These are phyloP conservation scores for Solenopsis fugax DNA, from an alignment of 1,140 invertebrate genomes.

Conservation along the genomic window DNA sequence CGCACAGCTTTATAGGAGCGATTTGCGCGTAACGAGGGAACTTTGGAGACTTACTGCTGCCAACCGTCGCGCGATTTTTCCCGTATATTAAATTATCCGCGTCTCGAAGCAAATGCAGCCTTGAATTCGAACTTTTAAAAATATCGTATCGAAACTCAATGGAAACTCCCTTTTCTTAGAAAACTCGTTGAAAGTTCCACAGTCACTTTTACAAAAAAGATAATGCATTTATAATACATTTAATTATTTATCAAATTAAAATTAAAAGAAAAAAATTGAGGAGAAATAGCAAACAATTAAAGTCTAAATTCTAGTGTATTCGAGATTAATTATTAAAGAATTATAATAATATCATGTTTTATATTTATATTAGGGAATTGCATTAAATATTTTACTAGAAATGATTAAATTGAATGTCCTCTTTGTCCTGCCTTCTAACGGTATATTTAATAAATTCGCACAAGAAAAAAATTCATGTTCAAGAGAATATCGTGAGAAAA, in stretches of 20 bases:
- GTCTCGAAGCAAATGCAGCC: neutral
- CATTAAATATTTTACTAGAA: neutral
- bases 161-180: neutral
- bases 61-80: slow-evolving; percentile 39
- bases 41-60: slow-evolving; percentile 51
- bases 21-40: slow-evolving; percentile 57
- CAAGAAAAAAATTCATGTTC: slow-evolving; percentile 1
- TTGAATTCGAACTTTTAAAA: neutral
- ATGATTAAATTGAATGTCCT: neutral
- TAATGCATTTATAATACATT: neutral
- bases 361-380: neutral
- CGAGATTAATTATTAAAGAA: neutral
- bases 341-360: neutral
- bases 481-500: neutral
- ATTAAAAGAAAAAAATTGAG: neutral
- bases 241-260: neutral
- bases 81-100: slow-evolving; percentile 41
- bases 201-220: neutral
- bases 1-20: slow-evolving; percentile 44
- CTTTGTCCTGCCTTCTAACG: neutral
- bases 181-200: neutral
- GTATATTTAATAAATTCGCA: neutral
- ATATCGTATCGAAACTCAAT: neutral
- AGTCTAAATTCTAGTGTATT: neutral
- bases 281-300: neutral